Base-by-base conservation (phyloP, 2,113 vertebrate genomes). In the Glaucomys volans region DNA sequence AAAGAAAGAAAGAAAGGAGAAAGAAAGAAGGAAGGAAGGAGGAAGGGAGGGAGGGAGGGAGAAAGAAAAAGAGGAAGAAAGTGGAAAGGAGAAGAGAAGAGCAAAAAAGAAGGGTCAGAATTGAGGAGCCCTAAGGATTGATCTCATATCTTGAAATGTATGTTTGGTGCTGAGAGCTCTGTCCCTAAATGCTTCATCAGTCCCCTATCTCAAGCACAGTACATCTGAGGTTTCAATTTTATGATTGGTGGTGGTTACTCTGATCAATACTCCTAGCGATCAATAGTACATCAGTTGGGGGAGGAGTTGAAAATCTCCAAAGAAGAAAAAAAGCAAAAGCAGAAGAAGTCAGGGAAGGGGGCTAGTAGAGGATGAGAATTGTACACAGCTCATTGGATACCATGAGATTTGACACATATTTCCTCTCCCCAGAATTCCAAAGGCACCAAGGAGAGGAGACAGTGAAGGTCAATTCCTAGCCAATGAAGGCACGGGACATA, bases 241-340 rank as follows among this genome's bases (percentile, higher is more conserved):
- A 86, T 59, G 75, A 22, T 64, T 94, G 92, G 40, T 50, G 75
- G n/a, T 18, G 24, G 37, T 59, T 40, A 57, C 44, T 86, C 3
- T 54, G 28, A 69, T 75, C 66, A 94, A 42, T 91, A 76, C 90
- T 92, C 44, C 40, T 13, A 95, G 95, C 14, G 79, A 44, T 79
- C 86, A 95, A 52, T 95, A 94, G 94, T 44, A 59, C 28, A 66
- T 96, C 82, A 86, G 50, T 87, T 91, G 81, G 72, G 67, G n/a
- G 1, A 14, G 14, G 52, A 32, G 18, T 35, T 94, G 2, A 64
- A 99, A 59, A 79, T 87, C 83, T 89, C 81, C 90, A 79, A 93
- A 6, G 40, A 35, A 40, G 14, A 10, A 30, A 80, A 95, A 95
- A 18, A 54, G 64, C 82, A 14, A n/a, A 95, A 83, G 37, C 77